Base-by-base conservation (phyloP, 2,113 vertebrate species). In the Myxocyprinus asiaticus region DNA sequence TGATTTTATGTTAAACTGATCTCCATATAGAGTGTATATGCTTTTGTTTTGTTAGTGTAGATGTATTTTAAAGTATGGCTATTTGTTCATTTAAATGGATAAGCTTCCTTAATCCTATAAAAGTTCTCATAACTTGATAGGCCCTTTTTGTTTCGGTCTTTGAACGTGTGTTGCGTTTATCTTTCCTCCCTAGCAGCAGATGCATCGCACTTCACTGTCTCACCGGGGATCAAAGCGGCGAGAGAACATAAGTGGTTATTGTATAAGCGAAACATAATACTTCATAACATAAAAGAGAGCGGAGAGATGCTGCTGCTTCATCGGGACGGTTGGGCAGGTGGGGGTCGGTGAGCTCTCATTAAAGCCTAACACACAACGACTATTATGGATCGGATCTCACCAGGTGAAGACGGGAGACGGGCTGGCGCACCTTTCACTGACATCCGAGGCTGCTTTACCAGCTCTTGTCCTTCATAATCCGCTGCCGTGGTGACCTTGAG, bases 401-500 rank as follows among this genome's bases (percentile, higher is more conserved):
- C 92, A 90, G 92, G 91, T 88, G 88, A 89, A 81, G 86, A 76
- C 74, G 86, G 83, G 87, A 86, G 84, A 73, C 80, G 86, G 84
- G 82, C 81, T 78, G 78, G 78, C 83, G 58, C 78, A 83, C 85
- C 80, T 81, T 81, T 48, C 77, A 77, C 74, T 86, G 85, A 85
- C 88, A 90, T 87, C 92, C 86, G 90, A 88, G 84, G 77, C 84
- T 76, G 66, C 79, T 86, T 14, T 42, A 42, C 82, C 83, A 76
- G 76, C 77, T 78, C 82, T 56, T 87, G 90, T 87, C 89, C 89
- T 88, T 82, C 85, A 79, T 67, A 15, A 81, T 72, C 84, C 81
- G 66, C 48, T 80, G 85, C 84, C 90, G 91, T 92, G 91, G 91
- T 94, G 89, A 90, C 85, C 87, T 90, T 87, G 74, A 78, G 53